Evolutionary conservation across 2,888 invertebrate species (phyloP).

Genomic region (Coleophora deauratella): DNA sequence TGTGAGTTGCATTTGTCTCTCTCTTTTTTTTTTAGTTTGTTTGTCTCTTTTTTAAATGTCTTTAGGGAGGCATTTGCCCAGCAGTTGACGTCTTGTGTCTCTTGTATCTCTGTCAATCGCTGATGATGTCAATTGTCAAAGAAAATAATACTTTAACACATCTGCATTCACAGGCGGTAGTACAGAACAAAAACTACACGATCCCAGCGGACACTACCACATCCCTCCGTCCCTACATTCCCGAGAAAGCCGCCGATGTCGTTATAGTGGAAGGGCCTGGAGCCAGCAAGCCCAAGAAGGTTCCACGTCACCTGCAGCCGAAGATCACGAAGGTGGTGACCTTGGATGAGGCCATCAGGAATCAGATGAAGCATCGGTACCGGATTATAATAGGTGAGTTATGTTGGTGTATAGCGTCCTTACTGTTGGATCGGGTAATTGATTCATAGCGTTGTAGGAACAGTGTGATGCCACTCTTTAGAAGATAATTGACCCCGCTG

Average conservation of each 20-base stretch:
- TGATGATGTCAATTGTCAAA: too few species aligned
- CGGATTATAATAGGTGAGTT: conserved; percentile 62
- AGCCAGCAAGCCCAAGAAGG: conserved; percentile 30
- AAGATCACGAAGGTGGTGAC: conserved; percentile 49
- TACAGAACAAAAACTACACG: conserved; percentile 51
- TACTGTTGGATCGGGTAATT: neutral
- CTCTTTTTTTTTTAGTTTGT: too few species aligned
- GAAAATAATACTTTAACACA: too few species aligned
- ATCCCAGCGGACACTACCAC: conserved; percentile 50
- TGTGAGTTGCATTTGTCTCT: conserved; percentile 41
- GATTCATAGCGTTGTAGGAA: too few species aligned
- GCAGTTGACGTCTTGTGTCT: too few species aligned
- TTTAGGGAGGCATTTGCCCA: too few species aligned
- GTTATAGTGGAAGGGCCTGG: conserved; percentile 16
- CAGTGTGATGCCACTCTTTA: too few species aligned
- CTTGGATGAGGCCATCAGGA: conserved; percentile 63
- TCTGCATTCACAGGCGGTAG: conserved; percentile 41
- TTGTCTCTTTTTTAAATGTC: too few species aligned
- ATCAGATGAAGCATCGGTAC: conserved; percentile 70
- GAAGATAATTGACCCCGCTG: too few species aligned
- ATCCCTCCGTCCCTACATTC: conserved; percentile 37
- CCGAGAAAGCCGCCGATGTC: conserved; percentile 15
- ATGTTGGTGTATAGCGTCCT: neutral
- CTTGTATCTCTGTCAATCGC: too few species aligned
- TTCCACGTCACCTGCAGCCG: conserved; percentile 59